Evolutionary conservation across 1,140 invertebrate genomes (phyloP).

Genomic region (Diuraphis noxia): DNA sequence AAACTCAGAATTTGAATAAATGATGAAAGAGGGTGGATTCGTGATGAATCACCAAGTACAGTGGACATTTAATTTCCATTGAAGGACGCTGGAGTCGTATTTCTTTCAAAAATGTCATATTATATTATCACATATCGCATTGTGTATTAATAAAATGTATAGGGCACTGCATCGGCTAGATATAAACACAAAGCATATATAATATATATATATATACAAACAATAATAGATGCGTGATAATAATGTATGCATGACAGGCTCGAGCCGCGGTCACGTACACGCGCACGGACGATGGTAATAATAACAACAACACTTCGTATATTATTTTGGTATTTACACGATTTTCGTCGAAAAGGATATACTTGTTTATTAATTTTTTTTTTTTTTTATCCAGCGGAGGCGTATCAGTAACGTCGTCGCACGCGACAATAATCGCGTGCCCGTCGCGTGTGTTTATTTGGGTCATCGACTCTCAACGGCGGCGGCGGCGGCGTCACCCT

Average conservation of each 20-base stretch:
- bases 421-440: slow-evolving; percentile 2
- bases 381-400: slow-evolving; percentile 3
- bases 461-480: slow-evolving; percentile 33
- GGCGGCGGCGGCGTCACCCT: background rate
- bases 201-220: background rate
- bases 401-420: background rate
- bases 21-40: background rate
- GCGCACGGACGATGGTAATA: background rate
- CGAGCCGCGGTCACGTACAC: background rate
- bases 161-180: background rate
- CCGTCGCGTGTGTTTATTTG: slow-evolving; percentile 40
- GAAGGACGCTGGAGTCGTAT: background rate
- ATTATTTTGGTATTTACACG: slow-evolving; percentile 2
- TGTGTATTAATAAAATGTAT: background rate
- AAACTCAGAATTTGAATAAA: background rate
- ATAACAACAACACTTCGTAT: background rate
- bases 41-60: background rate
- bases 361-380: background rate
- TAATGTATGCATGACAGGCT: background rate
- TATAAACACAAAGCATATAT: background rate
- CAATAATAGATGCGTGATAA: background rate
- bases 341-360: background rate
- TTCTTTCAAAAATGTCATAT: background rate
- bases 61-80: background rate
- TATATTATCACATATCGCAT: background rate